These are phyloP conservation scores for Labia minor DNA, from an alignment of 2,888 invertebrate species.

Conservation along the genomic window DNA sequence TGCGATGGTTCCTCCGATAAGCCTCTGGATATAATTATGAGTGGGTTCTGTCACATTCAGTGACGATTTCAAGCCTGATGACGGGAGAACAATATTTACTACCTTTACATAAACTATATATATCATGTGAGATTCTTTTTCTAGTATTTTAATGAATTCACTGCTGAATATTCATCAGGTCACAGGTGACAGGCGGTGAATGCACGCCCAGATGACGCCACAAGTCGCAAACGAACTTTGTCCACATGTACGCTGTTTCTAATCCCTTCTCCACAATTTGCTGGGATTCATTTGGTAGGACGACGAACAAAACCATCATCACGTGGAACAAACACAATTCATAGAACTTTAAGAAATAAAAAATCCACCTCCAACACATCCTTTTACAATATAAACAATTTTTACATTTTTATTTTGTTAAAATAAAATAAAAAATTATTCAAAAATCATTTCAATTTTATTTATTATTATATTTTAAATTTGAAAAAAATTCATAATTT, in stretches of 20 bases:
- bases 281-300: too few relatives aligned
- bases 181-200: constrained; percentile 2
- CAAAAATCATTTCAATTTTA: too few relatives aligned
- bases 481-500: too few relatives aligned
- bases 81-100: background rate
- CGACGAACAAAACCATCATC: too few relatives aligned
- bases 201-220: constrained; percentile 4
- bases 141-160: constrained; percentile 6
- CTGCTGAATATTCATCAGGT: background rate
- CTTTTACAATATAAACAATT: too few relatives aligned
- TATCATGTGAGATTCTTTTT: background rate
- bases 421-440: too few relatives aligned
- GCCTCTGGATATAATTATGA: background rate
- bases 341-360: too few relatives aligned
- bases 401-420: too few relatives aligned
- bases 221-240: constrained; percentile 8
- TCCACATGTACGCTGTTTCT: background rate
- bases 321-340: too few relatives aligned
- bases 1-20: background rate
- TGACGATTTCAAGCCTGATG: background rate
- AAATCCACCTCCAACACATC: too few relatives aligned
- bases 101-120: background rate
- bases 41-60: background rate
- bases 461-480: too few relatives aligned
- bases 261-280: too few relatives aligned